These are phyloP conservation scores for Lithosia quadra DNA, from an alignment of 2,888 invertebrate genomes.

Conservation along the genomic window DNA sequence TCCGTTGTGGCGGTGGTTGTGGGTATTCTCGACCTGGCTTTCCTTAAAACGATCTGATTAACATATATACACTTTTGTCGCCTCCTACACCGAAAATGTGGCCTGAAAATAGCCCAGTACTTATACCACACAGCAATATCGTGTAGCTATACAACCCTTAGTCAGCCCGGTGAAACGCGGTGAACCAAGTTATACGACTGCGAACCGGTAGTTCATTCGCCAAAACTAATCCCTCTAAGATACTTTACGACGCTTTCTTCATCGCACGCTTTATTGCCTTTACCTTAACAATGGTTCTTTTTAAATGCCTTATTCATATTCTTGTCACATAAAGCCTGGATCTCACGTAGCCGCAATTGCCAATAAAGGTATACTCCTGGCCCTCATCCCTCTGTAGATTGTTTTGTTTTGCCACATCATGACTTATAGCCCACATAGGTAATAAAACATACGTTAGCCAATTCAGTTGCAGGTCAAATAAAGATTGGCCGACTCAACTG, in stretches of 20 bases:
- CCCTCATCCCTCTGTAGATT: background rate
- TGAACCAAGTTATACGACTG: background rate
- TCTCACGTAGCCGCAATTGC: conserved; percentile 7
- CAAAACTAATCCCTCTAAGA: background rate
- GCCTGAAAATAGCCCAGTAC: no score
- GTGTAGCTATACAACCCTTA: no score
- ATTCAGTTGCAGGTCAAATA: background rate
- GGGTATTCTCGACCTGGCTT: no score
- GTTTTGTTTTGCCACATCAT: background rate
- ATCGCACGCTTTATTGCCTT: conserved; percentile 2
- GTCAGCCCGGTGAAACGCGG: no score
- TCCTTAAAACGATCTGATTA: no score
- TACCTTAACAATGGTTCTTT: background rate
- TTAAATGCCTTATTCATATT: background rate
- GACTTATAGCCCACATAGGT: background rate
- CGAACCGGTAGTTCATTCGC: background rate
- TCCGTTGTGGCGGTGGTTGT: no score
- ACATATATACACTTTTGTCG: no score
- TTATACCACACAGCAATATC: no score
- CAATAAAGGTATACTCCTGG: conserved; percentile 7
- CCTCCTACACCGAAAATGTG: no score
- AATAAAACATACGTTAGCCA: background rate
- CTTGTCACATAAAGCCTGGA: conserved; percentile 3
- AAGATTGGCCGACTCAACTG: background rate
- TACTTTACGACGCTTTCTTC: background rate